These are phyloP conservation scores for Coranthus polyacanthus DNA, from an alignment of 2,797 vertebrate genomes.

Conservation along the genomic window DNA sequence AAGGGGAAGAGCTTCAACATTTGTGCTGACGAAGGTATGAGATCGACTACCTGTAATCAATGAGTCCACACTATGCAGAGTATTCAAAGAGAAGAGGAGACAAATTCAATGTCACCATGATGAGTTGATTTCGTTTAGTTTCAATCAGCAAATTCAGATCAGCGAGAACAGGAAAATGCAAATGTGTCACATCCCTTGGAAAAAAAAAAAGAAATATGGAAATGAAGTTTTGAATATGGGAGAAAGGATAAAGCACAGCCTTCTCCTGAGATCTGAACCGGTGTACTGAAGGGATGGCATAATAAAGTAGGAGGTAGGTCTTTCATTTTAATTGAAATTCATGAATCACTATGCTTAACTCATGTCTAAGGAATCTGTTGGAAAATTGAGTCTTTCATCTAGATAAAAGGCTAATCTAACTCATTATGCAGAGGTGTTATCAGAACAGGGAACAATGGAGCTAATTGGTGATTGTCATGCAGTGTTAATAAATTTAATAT, in stretches of 20 bases:
- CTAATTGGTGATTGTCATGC: slow-evolving; percentile 85
- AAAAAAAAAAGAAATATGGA: slow-evolving; percentile 76
- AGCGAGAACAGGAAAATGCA: slow-evolving; percentile 80
- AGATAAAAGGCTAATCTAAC: slow-evolving; percentile 88
- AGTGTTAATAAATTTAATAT: slow-evolving; percentile 80
- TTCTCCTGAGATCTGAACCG: slow-evolving; percentile 81
- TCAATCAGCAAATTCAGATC: slow-evolving; percentile 87
- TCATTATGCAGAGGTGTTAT: slow-evolving; percentile 88
- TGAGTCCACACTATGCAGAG: slow-evolving; percentile 72
- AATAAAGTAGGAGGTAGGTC: slow-evolving; percentile 83
- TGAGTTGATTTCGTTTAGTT: slow-evolving; percentile 84
- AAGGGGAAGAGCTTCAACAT: slow-evolving; percentile 50
- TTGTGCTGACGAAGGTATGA: slow-evolving; percentile 84
- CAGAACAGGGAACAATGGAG: slow-evolving; percentile 83
- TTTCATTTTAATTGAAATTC: slow-evolving; percentile 90
- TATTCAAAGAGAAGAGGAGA: slow-evolving; percentile 77
- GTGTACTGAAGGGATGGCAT: slow-evolving; percentile 79
- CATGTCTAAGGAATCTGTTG: slow-evolving; percentile 83
- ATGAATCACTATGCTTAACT: slow-evolving; percentile 85
- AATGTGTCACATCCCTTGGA: slow-evolving; percentile 82
- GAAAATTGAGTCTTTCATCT: slow-evolving; percentile 88
- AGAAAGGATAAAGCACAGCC: slow-evolving; percentile 76
- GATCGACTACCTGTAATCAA: slow-evolving; percentile 86
- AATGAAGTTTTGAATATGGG: slow-evolving; percentile 82
- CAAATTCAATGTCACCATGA: slow-evolving; percentile 81